These are phyloP conservation scores for Macrophya alboannulata DNA, from an alignment of 2,888 invertebrate genomes.

Conservation along the genomic window DNA sequence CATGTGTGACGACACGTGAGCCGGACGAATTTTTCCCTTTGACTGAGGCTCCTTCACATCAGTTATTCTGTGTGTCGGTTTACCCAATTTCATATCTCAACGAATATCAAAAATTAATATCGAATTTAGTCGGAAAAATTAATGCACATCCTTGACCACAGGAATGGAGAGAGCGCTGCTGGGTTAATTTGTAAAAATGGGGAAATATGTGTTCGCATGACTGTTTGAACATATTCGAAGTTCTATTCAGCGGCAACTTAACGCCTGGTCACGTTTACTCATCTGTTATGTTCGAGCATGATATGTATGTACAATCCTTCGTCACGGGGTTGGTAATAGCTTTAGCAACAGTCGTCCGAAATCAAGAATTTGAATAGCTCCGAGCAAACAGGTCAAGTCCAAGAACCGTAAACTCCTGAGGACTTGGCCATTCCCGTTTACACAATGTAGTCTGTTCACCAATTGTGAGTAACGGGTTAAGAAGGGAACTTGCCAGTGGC, in stretches of 20 bases:
- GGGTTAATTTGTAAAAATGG: not conserved
- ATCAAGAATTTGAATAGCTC: constrained; percentile 23
- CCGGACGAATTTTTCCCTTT: not conserved
- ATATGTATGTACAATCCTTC: not conserved
- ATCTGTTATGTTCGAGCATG: not conserved
- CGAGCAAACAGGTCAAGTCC: constrained; percentile 31
- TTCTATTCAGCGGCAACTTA: not conserved
- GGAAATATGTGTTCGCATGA: not conserved
- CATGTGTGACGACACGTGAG: not conserved
- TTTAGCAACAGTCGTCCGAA: constrained; percentile 9
- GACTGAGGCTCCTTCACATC: not conserved
- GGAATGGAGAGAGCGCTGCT: not conserved
- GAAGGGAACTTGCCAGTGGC: constrained; percentile 18
- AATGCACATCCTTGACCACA: not conserved
- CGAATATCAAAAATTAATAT: not conserved
- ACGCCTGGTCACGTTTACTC: not conserved
- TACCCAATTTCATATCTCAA: not conserved
- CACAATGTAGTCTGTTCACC: constrained; percentile 41
- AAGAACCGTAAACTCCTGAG: constrained; percentile 24
- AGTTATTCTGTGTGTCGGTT: not conserved
- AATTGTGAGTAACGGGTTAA: constrained; percentile 8
- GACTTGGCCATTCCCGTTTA: constrained; percentile 13
- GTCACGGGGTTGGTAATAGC: not conserved
- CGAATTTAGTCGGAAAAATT: not conserved
- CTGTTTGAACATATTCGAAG: not conserved